Percentiles rank a stretch among this genome's conserved stretches.
Conservation (phyloP, 2,888 invertebrate species). For the Flexamia atlantica region DNA sequence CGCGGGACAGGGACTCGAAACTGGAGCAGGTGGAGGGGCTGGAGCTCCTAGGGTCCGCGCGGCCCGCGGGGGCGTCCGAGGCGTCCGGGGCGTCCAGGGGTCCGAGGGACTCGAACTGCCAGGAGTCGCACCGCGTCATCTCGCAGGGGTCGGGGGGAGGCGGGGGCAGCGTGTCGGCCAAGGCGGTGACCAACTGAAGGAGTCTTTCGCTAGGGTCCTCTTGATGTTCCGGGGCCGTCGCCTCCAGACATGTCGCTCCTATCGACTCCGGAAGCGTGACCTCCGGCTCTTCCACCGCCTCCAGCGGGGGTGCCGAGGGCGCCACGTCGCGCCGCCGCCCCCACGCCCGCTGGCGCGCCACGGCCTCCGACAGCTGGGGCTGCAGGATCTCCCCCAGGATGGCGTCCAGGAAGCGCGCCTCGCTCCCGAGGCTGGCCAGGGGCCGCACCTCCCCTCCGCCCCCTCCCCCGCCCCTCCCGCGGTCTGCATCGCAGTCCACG, state of each 20-base stretch:
- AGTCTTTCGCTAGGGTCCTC: not conserved
- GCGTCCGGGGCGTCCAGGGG: not conserved
- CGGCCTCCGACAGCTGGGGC: slow-evolving; percentile 45
- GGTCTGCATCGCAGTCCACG: not conserved
- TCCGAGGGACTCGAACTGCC: slow-evolving; percentile 59
- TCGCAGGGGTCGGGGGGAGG: slow-evolving; percentile 50
- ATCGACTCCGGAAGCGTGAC: not conserved
- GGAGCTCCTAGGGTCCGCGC: not conserved
- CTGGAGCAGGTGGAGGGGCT: slow-evolving; percentile 55
- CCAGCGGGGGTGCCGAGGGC: slow-evolving; percentile 53
- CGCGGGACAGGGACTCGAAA: slow-evolving; percentile 57
- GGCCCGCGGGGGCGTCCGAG: too few species aligned
- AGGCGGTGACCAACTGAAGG: slow-evolving; percentile 43
- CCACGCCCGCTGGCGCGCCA: slow-evolving; percentile 31
- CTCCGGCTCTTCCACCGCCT: slow-evolving; percentile 30
- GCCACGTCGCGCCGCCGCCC: not conserved
- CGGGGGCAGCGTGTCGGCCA: slow-evolving; percentile 31
- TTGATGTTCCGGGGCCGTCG: not conserved
- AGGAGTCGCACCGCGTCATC: slow-evolving; percentile 60
- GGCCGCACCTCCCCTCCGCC: slow-evolving; percentile 7
- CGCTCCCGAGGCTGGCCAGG: slow-evolving; percentile 63
- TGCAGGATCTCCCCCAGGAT: slow-evolving; percentile 64
- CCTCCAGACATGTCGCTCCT: not conserved
- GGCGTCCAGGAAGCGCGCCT: slow-evolving; percentile 64
- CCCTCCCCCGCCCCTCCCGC: not conserved